phyloP scores from a whole-genome alignment of 2,113 vertebrate species.

The Daboia siamensis region DNA sequence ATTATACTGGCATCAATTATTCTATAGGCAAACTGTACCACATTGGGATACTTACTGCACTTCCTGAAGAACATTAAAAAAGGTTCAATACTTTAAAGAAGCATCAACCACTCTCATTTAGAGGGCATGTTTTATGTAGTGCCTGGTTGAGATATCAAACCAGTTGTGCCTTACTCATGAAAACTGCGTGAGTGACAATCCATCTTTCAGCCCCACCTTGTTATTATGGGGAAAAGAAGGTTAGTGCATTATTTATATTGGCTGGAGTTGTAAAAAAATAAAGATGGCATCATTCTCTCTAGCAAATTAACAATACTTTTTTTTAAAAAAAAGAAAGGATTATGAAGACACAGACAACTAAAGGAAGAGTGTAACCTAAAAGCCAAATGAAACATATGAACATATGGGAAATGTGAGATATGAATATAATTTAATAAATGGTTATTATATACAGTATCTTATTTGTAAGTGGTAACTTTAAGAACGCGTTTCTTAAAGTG shows the following conservation, averaged over 20 bases:
- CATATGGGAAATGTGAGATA: not conserved
- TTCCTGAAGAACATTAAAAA: not conserved
- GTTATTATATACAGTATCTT: slow-evolving; percentile 28
- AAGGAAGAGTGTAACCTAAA: not conserved
- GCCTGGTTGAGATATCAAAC: not conserved
- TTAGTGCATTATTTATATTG: not conserved
- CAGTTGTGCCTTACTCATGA: not conserved
- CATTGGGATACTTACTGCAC: not conserved
- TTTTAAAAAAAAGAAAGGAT: not conserved
- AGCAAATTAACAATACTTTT: not conserved
- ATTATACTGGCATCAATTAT: not conserved
- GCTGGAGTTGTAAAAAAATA: not conserved
- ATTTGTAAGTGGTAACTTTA: slow-evolving; percentile 43
- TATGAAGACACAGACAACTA: not conserved
- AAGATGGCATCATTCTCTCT: not conserved
- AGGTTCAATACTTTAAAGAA: not conserved
- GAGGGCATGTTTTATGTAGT: not conserved
- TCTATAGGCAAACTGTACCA: not conserved
- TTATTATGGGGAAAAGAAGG: not conserved
- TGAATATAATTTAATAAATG: slow-evolving; percentile 32
- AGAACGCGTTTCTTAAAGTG: not conserved
- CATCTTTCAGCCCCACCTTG: not conserved
- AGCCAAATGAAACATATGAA: not conserved
- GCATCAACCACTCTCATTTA: not conserved
- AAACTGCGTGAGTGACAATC: not conserved